Evolutionary conservation across 2,113 vertebrate species (phyloP), one percentile per base, ranked within the genome.

Genomic region (Spheniscus mendiculus): DNA sequence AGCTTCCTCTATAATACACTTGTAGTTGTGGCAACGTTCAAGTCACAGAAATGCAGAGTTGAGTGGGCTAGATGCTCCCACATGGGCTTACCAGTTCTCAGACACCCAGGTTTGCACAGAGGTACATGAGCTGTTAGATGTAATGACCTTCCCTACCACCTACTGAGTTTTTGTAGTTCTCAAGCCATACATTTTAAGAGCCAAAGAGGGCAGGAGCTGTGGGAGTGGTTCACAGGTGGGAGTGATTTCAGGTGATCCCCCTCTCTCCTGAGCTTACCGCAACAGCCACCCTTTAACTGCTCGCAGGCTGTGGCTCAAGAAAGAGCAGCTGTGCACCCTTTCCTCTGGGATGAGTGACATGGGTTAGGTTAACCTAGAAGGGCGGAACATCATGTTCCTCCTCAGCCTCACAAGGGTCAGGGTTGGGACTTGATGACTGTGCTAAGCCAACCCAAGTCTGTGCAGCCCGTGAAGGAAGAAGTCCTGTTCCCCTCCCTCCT

Each of bases 1-100:
- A 91, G 53, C 87, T 96, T 96, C 79, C 84, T 66, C 77, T 71
- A 1, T 34, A 53, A 63, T 34, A 44, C 2, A 40, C 32, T 66
- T 5, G 0, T 63, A 49, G n/a, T 9, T 8, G 1, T 23, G 34
- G 32, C n/a, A 27, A 3, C 1, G 10, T 17, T 67, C 16, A 15
- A 34, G 23, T 53, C 3, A 3, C 32, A 36, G 72, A 81, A 95
- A 15, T 1, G 3, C 30, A 27, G 53, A 23, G 18, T 3, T 77
- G 36, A n/a, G 50, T 13, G 18, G 22, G 15, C 32, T 44, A 23
- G 47, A 7, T 53, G 61, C 11, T 79, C 12, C 62, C 25, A 11
- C 13, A 4, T 3, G 15, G 63, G n/a, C 50, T 87, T 49, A 23
- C 3, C 40, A 22, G 49, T 36, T 56, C 62, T 69, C 34, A 32